phyloP scores from a whole-genome alignment of 2,797 vertebrate genomes.

The Pseudocheirus occidentalis region DNA sequence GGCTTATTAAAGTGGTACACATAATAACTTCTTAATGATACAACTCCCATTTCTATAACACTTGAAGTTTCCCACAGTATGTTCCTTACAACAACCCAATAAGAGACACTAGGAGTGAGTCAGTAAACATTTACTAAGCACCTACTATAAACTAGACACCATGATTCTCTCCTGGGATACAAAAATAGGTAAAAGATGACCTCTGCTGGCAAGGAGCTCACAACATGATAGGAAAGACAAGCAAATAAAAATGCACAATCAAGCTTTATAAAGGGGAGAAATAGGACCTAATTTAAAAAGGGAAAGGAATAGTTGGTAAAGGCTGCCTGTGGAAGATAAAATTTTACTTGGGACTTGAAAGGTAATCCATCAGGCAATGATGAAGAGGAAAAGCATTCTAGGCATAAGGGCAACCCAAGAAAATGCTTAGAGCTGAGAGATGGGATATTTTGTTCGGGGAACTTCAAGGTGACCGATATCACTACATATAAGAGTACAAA shows the following conservation, averaged over 20 bases:
- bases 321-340: neutral
- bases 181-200: neutral
- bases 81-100: neutral
- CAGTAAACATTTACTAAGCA: neutral
- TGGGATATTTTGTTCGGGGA: neutral
- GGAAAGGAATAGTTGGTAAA: neutral
- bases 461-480: neutral
- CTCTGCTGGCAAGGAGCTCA: neutral
- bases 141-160: neutral
- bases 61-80: neutral
- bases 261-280: neutral
- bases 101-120: neutral
- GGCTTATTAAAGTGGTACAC: neutral
- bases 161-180: neutral
- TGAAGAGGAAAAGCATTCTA: neutral
- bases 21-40: neutral
- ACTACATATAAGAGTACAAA: too few relatives aligned
- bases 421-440: neutral
- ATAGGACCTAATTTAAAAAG: neutral
- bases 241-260: neutral
- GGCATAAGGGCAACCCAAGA: neutral
- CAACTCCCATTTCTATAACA: neutral
- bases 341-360: neutral
- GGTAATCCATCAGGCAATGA: neutral
- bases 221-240: neutral